Percentiles rank a stretch among this genome's conserved stretches.
Conservation (phyloP, 2,113 vertebrate genomes). For the Tupaia chinensis region DNA sequence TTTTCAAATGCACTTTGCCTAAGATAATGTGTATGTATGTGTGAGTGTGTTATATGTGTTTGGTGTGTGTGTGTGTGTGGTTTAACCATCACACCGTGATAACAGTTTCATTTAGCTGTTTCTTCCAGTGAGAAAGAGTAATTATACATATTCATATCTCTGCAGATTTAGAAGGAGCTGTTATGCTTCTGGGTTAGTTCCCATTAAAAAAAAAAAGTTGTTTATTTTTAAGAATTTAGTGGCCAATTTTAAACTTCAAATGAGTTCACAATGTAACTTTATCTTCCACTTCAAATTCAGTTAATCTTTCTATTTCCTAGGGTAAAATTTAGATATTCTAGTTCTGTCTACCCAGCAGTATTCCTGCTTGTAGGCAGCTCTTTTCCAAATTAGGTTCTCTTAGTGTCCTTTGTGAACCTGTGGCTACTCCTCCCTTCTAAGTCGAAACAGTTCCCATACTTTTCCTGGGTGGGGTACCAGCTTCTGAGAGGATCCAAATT, state of each 20-base stretch:
- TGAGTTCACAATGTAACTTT: neutral
- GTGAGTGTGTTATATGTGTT: neutral
- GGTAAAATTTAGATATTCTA: neutral
- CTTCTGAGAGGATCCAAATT: slow-evolving; percentile 1
- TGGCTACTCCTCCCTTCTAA: neutral
- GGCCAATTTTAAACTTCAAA: slow-evolving; percentile 18
- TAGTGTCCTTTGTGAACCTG: neutral
- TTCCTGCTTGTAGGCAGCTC: neutral
- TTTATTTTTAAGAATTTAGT: slow-evolving; percentile 1
- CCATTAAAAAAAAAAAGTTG: neutral
- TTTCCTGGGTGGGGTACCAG: neutral
- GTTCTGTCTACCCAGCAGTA: neutral
- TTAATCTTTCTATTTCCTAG: neutral
- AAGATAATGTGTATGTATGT: neutral
- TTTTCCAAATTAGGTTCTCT: neutral
- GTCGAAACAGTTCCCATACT: slow-evolving; percentile 26
- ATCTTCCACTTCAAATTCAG: slow-evolving; percentile 40
- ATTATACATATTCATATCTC: neutral
- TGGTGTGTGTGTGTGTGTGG: neutral
- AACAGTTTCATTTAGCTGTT: neutral
- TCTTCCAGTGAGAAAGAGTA: neutral
- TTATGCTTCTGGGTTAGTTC: neutral
- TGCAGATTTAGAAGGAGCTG: slow-evolving; percentile 35
- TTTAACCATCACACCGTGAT: neutral
- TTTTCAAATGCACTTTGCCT: neutral